Evolutionary conservation across 2,888 invertebrate species (phyloP).

Genomic region (Aelia acuminata): DNA sequence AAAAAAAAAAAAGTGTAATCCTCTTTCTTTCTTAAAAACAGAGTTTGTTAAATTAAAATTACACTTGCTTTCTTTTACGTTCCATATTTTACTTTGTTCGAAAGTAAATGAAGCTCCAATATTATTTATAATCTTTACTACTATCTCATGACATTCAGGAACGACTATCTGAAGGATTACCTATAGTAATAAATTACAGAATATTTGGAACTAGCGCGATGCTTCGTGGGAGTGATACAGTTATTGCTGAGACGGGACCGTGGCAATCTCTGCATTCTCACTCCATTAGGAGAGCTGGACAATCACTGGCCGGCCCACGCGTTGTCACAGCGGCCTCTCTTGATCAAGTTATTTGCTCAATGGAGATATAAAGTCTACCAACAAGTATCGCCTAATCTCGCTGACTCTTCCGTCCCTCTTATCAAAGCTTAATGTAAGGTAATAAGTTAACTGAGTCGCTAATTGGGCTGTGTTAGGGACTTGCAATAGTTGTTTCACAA

Average conservation of each 20-base stretch:
- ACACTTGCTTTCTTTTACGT: no score
- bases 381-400: not conserved
- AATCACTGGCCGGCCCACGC: not conserved
- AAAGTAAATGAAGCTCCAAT: no score
- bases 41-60: no score
- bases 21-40: no score
- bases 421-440: not conserved
- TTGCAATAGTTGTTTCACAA: no score
- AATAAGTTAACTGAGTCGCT: not conserved
- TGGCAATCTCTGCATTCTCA: conserved; percentile 12
- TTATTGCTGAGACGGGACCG: not conserved
- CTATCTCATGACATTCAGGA: no score
- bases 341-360: not conserved
- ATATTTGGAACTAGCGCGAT: not conserved
- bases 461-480: not conserved
- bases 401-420: not conserved
- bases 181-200: not conserved
- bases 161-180: not conserved
- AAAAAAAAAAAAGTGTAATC: no score
- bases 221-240: not conserved
- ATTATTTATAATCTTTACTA: no score
- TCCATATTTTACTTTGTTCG: no score
- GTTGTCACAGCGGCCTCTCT: not conserved
- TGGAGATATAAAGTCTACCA: not conserved
- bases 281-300: not conserved